Evolutionary conservation across 2,113 vertebrate species (phyloP).

Genomic region (Phalacrocorax carbo): DNA sequence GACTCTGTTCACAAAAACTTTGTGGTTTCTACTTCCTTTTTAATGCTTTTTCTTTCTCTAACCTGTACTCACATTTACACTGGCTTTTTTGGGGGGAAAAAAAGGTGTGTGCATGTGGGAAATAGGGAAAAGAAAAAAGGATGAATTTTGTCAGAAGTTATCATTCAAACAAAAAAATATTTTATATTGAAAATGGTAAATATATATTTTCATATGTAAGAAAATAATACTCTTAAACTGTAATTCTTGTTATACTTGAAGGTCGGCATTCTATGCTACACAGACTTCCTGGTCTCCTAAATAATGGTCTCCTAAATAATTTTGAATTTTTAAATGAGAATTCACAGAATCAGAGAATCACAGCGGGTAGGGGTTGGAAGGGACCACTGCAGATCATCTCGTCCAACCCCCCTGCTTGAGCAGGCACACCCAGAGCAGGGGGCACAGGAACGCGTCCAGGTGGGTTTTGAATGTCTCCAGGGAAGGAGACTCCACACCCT

Average conservation of each 20-base stretch:
- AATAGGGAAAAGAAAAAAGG: not conserved
- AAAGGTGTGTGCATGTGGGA: accelerated
- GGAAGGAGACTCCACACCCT: no score
- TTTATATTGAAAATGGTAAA: not conserved
- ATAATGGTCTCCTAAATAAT: not conserved
- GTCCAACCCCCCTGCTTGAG: no score
- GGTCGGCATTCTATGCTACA: not conserved
- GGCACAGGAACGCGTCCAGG: no score
- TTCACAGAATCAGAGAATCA: not conserved
- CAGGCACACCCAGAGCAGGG: no score
- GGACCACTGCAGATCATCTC: no score
- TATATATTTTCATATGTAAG: not conserved
- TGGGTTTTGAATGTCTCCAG: no score
- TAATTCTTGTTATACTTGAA: not conserved
- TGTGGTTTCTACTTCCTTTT: not conserved
- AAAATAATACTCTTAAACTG: not conserved
- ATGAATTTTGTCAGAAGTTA: not conserved
- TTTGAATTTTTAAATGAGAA: not conserved
- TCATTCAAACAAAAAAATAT: not conserved
- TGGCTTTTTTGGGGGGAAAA: not conserved
- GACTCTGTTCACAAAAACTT: not conserved
- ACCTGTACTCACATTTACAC: not conserved
- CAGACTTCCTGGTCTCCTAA: not conserved
- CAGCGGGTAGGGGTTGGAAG: no score
- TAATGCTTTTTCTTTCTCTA: not conserved